Base-by-base conservation (phyloP, 2,888 invertebrate species). In the Chymomyza fuscimana region DNA sequence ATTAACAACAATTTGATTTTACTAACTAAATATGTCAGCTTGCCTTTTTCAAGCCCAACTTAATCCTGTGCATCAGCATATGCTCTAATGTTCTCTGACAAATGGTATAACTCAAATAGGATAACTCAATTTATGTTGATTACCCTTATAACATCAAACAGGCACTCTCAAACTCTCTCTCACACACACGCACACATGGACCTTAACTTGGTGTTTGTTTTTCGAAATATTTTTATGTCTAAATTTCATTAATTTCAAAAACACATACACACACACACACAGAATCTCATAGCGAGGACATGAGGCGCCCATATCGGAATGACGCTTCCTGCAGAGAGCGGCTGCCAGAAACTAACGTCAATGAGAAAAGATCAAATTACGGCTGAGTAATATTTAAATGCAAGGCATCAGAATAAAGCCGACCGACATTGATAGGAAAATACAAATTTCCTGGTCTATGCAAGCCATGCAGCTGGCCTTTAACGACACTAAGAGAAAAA, bases 231-330 rank as follows among this genome's bases (percentile, higher is more conserved):
- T 80, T 82, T 80, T 74, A 82, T 84, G 83, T 84, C 84, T 84
- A 86, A 84, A 84, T 84, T 86, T 80, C 84, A 84, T 84, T 84
- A 86, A 82, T 84, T 82, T 80, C 84, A 82, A 84, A 84, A 84
- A 84, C n/a, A 86, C 73, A 79, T 63, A 60, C 59, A 36, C 64
- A 64, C 16, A 10, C 56, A 54, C 69, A 61, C 16, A 15, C 58
- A 58, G 66, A 58, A 19, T 5, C 58, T 6, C 5, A 5, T 19
- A 7, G 15, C 2, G n/a, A 19, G 52, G 16, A 12, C 56, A 58
- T 56, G 68, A 72, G 82, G 76, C 82, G 79, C 81, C 82, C 85
- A 85, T 81, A 85, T 77, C 65, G 61, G 76, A 76, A 86, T 78
- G 75, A 51, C 71, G 75, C 84, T 86, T 84, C 83, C 86, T 84